Percentiles rank a stretch among this genome's conserved stretches.
These are phyloP conservation scores for Muscicapa comitata DNA, from an alignment of 2,797 vertebrate genomes.

Conservation along the genomic window DNA sequence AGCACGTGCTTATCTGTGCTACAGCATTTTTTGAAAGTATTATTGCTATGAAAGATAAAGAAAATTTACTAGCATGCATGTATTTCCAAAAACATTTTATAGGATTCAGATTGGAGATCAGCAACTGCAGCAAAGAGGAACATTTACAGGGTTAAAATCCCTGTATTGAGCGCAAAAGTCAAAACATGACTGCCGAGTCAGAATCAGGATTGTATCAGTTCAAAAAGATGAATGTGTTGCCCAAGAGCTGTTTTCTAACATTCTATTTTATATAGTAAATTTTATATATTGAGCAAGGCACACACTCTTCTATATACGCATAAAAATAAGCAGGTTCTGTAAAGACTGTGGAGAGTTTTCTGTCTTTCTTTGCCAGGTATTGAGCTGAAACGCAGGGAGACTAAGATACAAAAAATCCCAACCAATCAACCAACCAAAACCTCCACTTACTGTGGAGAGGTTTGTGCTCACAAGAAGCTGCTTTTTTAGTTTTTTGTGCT, in stretches of 20 bases:
- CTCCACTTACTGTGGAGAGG: not conserved
- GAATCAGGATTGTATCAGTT: not conserved
- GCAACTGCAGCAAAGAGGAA: constrained; percentile 7
- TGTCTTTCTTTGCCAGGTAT: not conserved
- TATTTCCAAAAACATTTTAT: constrained; percentile 23
- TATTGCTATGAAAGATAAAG: not conserved
- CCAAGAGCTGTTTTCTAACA: not conserved
- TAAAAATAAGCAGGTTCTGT: not conserved
- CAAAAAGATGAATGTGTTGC: not conserved
- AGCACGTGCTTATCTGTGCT: not conserved
- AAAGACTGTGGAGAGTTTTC: not conserved
- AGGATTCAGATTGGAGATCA: not conserved
- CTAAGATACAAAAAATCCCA: not conserved
- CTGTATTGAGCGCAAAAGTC: not conserved
- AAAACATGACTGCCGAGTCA: not conserved
- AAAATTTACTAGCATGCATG: not conserved
- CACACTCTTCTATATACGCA: not conserved
- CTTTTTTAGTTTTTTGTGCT: not conserved
- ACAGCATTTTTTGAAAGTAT: not conserved
- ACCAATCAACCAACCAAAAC: not conserved
- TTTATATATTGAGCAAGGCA: not conserved
- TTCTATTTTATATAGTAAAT: not conserved
- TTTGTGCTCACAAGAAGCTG: not conserved
- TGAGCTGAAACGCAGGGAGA: not conserved
- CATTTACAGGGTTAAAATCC: constrained; percentile 1